These are phyloP conservation scores for Nephrocerus scutellatus DNA, from an alignment of 2,888 invertebrate species.

Conservation along the genomic window DNA sequence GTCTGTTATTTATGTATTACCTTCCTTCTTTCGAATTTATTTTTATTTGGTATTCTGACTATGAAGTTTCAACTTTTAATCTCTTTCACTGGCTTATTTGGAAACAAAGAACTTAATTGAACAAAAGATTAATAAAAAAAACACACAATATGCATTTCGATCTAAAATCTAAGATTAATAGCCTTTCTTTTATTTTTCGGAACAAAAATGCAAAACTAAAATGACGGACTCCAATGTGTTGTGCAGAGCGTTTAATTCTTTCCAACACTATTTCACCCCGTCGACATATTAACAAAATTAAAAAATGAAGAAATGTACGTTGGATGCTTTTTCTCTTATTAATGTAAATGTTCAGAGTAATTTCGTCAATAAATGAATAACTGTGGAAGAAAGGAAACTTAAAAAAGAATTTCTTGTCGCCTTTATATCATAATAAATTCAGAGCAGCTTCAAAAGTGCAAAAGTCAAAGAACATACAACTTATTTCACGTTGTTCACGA, in stretches of 20 bases:
- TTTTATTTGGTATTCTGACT: too few species aligned
- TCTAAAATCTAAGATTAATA: conserved; percentile 9
- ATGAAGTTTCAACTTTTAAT: too few species aligned
- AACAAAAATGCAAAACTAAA: conserved; percentile 11
- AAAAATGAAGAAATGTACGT: not conserved
- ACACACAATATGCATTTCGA: conserved; percentile 11
- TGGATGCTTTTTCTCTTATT: not conserved
- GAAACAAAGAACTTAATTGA: too few species aligned
- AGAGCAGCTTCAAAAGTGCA: too few species aligned
- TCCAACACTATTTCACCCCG: not conserved
- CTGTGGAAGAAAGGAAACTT: too few species aligned
- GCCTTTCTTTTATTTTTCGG: conserved; percentile 8
- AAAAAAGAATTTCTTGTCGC: too few species aligned
- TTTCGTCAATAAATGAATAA: conserved; percentile 13
- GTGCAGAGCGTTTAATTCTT: not conserved
- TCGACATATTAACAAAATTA: not conserved
- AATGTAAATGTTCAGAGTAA: conserved; percentile 16
- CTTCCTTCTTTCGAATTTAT: too few species aligned
- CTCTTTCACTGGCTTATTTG: too few species aligned
- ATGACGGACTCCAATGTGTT: conserved; percentile 2
- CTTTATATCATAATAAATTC: conserved; percentile 12
- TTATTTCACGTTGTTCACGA: too few species aligned
- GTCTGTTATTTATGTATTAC: too few species aligned
- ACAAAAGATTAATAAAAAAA: too few species aligned
- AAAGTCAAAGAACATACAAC: too few species aligned